Base-by-base conservation (phyloP, 2,113 vertebrate genomes). In the Microcebus jonahi region DNA sequence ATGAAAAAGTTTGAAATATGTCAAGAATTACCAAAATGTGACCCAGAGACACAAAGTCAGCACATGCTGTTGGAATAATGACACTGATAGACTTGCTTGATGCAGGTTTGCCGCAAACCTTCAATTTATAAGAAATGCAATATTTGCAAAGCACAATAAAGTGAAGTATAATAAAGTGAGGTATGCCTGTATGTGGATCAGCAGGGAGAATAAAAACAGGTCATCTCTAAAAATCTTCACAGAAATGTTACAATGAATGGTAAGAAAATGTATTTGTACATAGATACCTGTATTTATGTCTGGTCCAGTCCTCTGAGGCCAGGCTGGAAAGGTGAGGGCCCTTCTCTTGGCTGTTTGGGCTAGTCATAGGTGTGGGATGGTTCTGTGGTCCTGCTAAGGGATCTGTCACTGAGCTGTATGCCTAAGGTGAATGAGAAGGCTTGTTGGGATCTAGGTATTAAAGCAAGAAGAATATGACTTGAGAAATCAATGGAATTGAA, bases 171-270 rank as follows among this genome's bases (percentile, higher is more conserved):
- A 63, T 27, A 29, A 63, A 63, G 25, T 12, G 25, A 63, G 25
- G 25, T 63, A 63, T 63, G 59, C 25, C 25, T 27, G 10, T 27
- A 29, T 63, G 59, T 86, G n/a, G 67, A 91, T 97, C 77, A 93
- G 61, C 77, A 93, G 61, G 55, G 15, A 88, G 82, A 92, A 88
- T 85, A 57, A 96, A 95, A 90, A 45, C 65, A 59, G 55, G n/a
- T 77, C 12, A 80, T 70, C 34, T 77, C 17, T 68, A 67, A 97
- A 81, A 65, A 88, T 48, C n/a, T 65, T 84, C 81, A 76, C 39
- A 93, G 68, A 95, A 81, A 94, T 91, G 68, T 90, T 75, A 53
- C 4, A 48, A 12, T 53, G 36, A 79, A 65, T 73, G 39, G 25
- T 84, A 89, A 65, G 59, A 8, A 84, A 95, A 83, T 23, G 42